Evolutionary conservation across 2,113 vertebrate species (phyloP).

Genomic region (Mixornis gularis): DNA sequence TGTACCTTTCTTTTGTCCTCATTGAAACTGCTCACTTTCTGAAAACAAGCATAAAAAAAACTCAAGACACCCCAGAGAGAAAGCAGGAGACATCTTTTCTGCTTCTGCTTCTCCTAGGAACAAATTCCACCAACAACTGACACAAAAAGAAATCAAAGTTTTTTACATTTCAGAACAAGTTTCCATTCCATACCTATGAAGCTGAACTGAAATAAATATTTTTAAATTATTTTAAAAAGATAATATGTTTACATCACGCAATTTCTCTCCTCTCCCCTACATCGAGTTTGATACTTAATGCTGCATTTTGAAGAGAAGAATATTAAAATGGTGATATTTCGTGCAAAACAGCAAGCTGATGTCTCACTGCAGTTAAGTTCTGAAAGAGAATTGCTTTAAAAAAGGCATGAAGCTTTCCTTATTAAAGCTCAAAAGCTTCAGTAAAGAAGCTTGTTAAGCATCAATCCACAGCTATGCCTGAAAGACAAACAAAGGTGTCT

Average conservation of each 20-base stretch:
- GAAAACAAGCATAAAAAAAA: neutral
- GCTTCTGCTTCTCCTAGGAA: neutral
- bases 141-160: neutral
- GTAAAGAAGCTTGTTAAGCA: neutral
- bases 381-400: neutral
- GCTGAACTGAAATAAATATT: neutral
- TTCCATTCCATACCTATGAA: neutral
- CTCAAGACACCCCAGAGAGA: neutral
- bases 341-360: neutral
- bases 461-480: neutral
- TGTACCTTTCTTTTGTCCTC: neutral
- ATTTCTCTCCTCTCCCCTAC: neutral
- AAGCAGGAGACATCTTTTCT: neutral
- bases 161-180: neutral
- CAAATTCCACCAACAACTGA: neutral
- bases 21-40: neutral
- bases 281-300: neutral
- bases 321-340: neutral
- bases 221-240: neutral
- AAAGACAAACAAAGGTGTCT: neutral
- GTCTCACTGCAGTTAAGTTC: neutral
- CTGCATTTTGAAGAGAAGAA: neutral
- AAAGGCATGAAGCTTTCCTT: neutral
- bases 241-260: accelerated
- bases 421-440: neutral